Evolutionary conservation across 2,113 vertebrate species (phyloP).

Genomic region (Chionis minor): DNA sequence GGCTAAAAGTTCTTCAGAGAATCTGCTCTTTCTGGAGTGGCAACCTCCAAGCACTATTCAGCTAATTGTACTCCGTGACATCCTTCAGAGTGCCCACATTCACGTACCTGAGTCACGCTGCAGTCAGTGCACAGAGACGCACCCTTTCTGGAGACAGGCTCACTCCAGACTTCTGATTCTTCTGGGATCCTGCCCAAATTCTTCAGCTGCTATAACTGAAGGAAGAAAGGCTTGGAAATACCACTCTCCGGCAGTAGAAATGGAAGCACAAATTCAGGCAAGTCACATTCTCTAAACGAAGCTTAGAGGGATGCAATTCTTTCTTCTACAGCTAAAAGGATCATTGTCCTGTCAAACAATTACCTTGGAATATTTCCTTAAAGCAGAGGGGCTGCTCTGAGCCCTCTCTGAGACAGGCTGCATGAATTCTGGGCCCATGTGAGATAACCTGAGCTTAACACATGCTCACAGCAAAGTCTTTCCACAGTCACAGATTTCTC

Average conservation of each 20-base stretch:
- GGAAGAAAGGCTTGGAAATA: background rate
- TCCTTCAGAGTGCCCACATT: background rate
- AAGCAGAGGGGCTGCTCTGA: background rate
- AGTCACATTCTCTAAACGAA: background rate
- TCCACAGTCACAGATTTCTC: background rate
- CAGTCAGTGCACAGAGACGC: background rate
- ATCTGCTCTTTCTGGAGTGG: background rate
- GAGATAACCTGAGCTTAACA: background rate
- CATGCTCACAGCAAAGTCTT: background rate
- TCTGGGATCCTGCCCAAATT: background rate
- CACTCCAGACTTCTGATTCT: background rate
- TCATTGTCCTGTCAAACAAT: background rate
- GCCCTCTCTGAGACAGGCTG: background rate
- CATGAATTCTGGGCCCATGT: background rate
- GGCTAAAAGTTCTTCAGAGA: background rate
- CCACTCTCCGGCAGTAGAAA: background rate
- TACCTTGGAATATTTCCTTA: background rate
- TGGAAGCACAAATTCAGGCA: background rate
- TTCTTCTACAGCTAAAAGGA: background rate
- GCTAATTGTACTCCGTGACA: accelerated
- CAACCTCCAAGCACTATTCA: accelerated
- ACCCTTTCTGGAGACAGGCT: background rate
- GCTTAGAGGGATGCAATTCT: background rate
- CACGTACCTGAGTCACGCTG: background rate
- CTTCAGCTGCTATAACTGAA: background rate